Evolutionary conservation across 1,140 invertebrate genomes (phyloP).

Genomic region (Camponotus vicinus): DNA sequence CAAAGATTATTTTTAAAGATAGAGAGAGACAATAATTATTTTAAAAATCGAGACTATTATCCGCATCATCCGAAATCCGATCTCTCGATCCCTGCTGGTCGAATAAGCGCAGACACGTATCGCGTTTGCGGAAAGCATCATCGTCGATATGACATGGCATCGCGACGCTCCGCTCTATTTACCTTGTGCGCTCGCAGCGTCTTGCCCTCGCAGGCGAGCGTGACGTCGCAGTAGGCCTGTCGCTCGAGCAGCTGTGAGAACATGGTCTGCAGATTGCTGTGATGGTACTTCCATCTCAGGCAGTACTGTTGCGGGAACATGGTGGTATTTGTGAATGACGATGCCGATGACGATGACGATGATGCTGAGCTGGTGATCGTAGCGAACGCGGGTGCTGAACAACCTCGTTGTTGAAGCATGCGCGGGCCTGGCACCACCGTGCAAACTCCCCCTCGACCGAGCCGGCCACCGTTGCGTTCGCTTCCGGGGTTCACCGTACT

Average conservation of each 20-base stretch:
- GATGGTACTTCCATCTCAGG: constrained; percentile 96
- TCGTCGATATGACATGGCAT: constrained; percentile 5
- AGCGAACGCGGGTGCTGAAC: constrained; percentile 67
- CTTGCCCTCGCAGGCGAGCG: constrained; percentile 95
- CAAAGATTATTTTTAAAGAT: background rate
- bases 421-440: constrained; percentile 77
- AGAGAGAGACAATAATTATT: background rate
- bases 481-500: constrained; percentile 74
- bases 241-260: constrained; percentile 95
- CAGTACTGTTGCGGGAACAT: constrained; percentile 96
- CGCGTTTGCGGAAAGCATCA: background rate
- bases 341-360: constrained; percentile 56
- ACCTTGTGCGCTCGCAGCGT: constrained; percentile 96
- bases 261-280: constrained; percentile 95
- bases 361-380: constrained; percentile 55
- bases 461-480: constrained; percentile 74
- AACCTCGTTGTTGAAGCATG: constrained; percentile 83
- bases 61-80: background rate
- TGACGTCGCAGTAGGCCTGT: constrained; percentile 96
- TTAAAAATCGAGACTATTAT: background rate
- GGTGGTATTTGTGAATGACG: constrained; percentile 70
- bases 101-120: background rate
- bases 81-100: too few species aligned
- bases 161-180: constrained; percentile 69
- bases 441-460: constrained; percentile 71